phyloP scores from a whole-genome alignment of 2,113 vertebrate species.

The Scortum barcoo region DNA sequence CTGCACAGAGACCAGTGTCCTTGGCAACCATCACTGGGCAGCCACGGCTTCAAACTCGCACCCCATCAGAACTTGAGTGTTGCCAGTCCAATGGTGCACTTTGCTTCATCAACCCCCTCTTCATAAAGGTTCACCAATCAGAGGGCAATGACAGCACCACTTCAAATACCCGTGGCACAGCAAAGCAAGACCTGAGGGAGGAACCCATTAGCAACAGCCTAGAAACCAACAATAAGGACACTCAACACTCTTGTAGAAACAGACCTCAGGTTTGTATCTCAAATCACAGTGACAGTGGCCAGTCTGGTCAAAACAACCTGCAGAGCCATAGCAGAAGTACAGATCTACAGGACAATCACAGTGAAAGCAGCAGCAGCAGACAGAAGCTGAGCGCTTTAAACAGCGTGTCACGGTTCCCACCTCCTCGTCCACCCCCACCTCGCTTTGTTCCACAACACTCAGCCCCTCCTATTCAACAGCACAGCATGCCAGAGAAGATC shows the following conservation, averaged over 20 bases:
- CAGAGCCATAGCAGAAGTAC: neutral
- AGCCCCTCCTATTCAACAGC: constrained; percentile 65
- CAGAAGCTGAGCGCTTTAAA: constrained; percentile 2
- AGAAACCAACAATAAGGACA: neutral
- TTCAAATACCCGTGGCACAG: constrained; percentile 54
- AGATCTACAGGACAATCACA: neutral
- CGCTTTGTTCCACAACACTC: constrained; percentile 4
- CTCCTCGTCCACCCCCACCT: constrained; percentile 75
- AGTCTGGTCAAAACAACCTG: neutral
- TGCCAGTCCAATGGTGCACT: constrained; percentile 93
- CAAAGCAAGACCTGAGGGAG: constrained; percentile 5
- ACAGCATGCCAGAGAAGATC: constrained; percentile 89
- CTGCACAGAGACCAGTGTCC: constrained; percentile 67
- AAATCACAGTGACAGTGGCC: neutral
- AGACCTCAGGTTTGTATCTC: neutral
- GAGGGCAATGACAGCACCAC: constrained; percentile 75
- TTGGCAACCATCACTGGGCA: constrained; percentile 70
- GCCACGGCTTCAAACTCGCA: constrained; percentile 87
- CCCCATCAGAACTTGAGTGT: constrained; percentile 91
- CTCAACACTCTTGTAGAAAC: neutral
- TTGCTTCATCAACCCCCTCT: constrained; percentile 97
- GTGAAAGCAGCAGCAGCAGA: neutral
- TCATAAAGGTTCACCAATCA: constrained; percentile 91
- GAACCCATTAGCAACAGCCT: neutral
- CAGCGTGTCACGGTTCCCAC: constrained; percentile 44